phyloP scores from a whole-genome alignment of 2,797 vertebrate species.

The Eupleurogrammus muticus region DNA sequence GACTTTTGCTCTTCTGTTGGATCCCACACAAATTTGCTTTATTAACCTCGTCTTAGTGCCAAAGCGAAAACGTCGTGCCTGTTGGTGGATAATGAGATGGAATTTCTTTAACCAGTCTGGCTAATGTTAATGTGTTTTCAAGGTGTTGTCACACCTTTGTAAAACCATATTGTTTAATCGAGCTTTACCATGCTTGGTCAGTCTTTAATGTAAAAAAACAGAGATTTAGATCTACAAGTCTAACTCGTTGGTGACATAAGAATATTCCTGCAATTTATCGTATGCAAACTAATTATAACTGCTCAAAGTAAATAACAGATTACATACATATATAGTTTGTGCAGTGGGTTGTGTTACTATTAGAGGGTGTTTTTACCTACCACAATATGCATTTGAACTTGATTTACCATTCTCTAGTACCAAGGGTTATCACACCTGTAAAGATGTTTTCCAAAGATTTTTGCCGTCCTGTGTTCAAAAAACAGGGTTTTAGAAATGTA shows the following conservation, averaged over 20 bases:
- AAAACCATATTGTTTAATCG: conserved; percentile 2
- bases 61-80: conserved; percentile 13
- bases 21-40: conserved; percentile 45
- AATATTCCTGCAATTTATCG: not conserved
- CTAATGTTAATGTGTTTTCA: conserved; percentile 35
- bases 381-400: not conserved
- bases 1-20: conserved; percentile 37
- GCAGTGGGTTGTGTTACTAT: not conserved
- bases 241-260: not conserved
- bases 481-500: too few species aligned
- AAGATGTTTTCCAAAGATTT: too few species aligned
- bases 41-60: conserved; percentile 35
- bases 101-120: conserved; percentile 16
- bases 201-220: not conserved
- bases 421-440: too few species aligned
- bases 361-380: not conserved
- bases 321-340: too few species aligned
- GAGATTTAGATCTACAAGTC: not conserved
- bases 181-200: not conserved
- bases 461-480: too few species aligned
- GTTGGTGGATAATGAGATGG: conserved; percentile 18
- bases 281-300: too few species aligned
- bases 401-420: too few species aligned
- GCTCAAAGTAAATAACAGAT: not conserved
- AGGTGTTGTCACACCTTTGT: conserved; percentile 11